Evolutionary conservation across 2,113 vertebrate genomes (phyloP), one percentile per base, ranked within the genome.

Genomic region (Peucedramus taeniatus): DNA sequence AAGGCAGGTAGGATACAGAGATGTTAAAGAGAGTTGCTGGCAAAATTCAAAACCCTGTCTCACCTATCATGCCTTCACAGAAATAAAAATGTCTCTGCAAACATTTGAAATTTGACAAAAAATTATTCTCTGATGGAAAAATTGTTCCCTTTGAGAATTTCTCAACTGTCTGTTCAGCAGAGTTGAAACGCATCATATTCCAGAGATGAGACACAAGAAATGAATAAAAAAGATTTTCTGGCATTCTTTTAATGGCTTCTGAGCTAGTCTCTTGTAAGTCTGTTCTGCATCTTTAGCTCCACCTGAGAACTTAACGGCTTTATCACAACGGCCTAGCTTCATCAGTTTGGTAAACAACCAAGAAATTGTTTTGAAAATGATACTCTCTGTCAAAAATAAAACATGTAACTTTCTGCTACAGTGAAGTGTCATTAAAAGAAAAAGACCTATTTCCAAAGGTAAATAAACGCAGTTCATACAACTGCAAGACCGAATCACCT

Each of bases 331-430:
- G 49, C 77, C 84, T 37, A 91, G 51, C 72, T 96, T 96, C 50
- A 94, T 96, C 91, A 92, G 57, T 90, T 78, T 96, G 89, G 87
- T 64, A 97, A 97, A 81, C 54, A 95, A 65, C 63, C 56, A 96
- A 94, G 51, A 96, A 90, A 96, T 87, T 93, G 37, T 87, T 93
- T 91, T 94, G 94, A 93, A 68, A 66, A 20, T 90, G 82, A 7
- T 54, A 40, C 12, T 83, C 96, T 59, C 60, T 89, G 64, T 85
- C 40, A 76, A 76, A 96, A 96, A 6, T 12, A 79, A 92, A 89
- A 77, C 70, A 83, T 84, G 66, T 45, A 83, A 60, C 39, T 93
- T 89, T 44, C 69, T 95, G 31, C 60, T 45, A 60, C n/a, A 7
- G 18, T 56, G 84, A 60, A 77, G 76, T 66, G 33, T 26, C 9